Percentiles rank a stretch among this genome's conserved stretches.
Evolutionary conservation across 23 tunicate species (phyloP).

Genomic region (Styela plicata): DNA sequence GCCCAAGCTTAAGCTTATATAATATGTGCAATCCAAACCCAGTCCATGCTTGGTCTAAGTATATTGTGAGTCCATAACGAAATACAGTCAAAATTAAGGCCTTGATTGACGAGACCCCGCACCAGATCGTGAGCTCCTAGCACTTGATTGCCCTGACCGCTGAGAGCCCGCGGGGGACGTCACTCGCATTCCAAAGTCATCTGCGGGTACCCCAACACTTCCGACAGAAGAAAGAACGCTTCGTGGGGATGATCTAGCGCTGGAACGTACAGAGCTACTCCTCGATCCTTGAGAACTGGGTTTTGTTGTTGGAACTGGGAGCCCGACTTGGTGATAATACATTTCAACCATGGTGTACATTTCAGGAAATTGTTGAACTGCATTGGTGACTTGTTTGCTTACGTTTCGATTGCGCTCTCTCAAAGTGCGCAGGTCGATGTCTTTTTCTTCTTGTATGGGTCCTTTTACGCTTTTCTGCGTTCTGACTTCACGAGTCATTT

Average conservation of each 20-base stretch:
- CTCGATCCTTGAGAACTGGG: slow-evolving; percentile 50
- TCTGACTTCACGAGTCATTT: slow-evolving; percentile 59
- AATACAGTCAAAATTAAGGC: background rate
- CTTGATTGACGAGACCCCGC: slow-evolving; percentile 41
- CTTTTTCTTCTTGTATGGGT: slow-evolving; percentile 77
- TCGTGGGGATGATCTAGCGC: slow-evolving; percentile 79
- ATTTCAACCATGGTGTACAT: slow-evolving; percentile 45
- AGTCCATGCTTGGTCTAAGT: background rate
- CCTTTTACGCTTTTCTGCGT: slow-evolving; percentile 48
- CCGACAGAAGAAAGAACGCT: slow-evolving; percentile 59
- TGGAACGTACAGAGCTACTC: slow-evolving; percentile 62
- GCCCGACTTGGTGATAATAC: slow-evolving; percentile 74
- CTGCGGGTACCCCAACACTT: slow-evolving; percentile 54
- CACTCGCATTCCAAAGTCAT: slow-evolving; percentile 73
- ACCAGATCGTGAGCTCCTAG: slow-evolving; percentile 45
- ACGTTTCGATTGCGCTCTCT: slow-evolving; percentile 63
- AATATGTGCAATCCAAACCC: background rate
- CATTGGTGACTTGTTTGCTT: slow-evolving; percentile 51
- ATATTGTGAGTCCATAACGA: no score
- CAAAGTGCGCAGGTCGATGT: slow-evolving; percentile 76
- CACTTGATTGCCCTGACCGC: slow-evolving; percentile 66
- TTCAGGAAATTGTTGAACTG: slow-evolving; percentile 79
- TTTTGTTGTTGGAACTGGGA: slow-evolving; percentile 44
- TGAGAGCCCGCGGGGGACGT: slow-evolving; percentile 51
- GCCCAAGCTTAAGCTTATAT: background rate